Evolutionary conservation across 2,113 vertebrate species (phyloP).

Genomic region (Reinhardtius hippoglossoides): DNA sequence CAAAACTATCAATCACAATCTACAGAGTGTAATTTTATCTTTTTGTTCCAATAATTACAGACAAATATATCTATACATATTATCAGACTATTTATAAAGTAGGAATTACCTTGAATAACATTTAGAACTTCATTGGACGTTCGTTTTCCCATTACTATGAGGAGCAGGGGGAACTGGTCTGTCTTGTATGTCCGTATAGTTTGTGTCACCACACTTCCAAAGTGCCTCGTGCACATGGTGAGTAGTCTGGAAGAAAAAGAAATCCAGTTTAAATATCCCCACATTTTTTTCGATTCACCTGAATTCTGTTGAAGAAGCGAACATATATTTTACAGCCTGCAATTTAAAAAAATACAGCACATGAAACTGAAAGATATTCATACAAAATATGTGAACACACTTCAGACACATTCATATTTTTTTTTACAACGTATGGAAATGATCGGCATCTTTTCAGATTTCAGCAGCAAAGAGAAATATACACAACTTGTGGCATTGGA

Average conservation of each 20-base stretch:
- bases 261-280: neutral
- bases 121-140: constrained; percentile 99
- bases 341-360: neutral
- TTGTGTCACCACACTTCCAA: constrained; percentile 96
- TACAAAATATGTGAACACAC: neutral
- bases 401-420: too few relatives aligned
- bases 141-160: constrained; percentile 98
- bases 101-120: constrained; percentile 95
- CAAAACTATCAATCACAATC: constrained; percentile 40
- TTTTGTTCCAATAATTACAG: neutral
- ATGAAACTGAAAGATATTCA: neutral
- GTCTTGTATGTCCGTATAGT: constrained; percentile 98
- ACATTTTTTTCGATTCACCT: neutral
- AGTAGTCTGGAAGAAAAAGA: constrained; percentile 88
- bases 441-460: constrained; percentile 30
- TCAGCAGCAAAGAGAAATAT: constrained; percentile 60
- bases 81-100: neutral
- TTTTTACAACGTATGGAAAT: constrained; percentile 10
- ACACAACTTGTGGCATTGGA: constrained; percentile 75
- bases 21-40: constrained; percentile 20
- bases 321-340: neutral
- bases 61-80: neutral
- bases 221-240: constrained; percentile 97
- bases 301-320: neutral
- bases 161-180: constrained; percentile 97